These are phyloP conservation scores for Camelus bactrianus DNA, from an alignment of 2,113 vertebrate species.

Conservation along the genomic window DNA sequence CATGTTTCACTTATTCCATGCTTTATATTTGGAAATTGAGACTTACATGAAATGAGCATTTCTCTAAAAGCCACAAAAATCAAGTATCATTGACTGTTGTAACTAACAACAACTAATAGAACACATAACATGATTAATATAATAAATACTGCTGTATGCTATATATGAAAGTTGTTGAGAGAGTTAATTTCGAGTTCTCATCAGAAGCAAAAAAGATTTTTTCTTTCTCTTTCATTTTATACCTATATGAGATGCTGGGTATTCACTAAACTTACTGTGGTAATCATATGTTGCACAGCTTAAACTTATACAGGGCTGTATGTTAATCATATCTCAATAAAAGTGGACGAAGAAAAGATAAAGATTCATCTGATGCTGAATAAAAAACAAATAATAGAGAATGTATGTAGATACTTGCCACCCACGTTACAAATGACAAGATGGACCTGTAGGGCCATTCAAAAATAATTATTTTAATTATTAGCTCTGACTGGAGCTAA, in stretches of 20 bases:
- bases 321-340: neutral
- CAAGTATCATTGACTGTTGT: neutral
- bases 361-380: neutral
- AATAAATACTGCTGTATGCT: neutral
- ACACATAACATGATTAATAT: neutral
- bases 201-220: neutral
- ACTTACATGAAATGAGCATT: neutral
- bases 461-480: neutral
- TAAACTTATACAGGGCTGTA: neutral
- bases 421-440: neutral
- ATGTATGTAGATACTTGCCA: neutral
- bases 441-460: neutral
- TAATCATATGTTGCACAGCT: neutral
- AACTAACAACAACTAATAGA: neutral
- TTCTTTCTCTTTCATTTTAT: neutral
- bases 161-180: neutral
- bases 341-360: neutral
- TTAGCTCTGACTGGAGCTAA: neutral
- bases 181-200: neutral
- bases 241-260: neutral
- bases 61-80: neutral
- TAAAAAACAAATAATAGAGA: neutral
- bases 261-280: neutral
- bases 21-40: constrained; percentile 5
- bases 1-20: neutral